Base-by-base conservation (phyloP, 2,113 vertebrate species). In the Grus americana region DNA sequence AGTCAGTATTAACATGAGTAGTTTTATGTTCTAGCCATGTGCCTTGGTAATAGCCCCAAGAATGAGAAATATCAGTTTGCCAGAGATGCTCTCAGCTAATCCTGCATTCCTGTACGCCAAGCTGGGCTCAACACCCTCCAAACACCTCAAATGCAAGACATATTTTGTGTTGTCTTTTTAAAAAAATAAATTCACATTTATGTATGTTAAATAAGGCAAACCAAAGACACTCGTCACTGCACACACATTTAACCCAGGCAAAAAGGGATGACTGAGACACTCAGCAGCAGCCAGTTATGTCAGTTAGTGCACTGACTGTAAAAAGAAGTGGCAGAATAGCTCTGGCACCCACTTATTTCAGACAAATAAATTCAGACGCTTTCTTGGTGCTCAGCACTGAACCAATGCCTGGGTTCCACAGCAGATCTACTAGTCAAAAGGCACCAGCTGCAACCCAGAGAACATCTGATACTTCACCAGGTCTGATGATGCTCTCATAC, bases 401-500 rank as follows among this genome's bases (percentile, higher is more conserved):
- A 59, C 47, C 79, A 70, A 17, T 30, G 40, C 27, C 49, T 17
- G 40, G 59, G 67, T 40, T 88, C 38, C 20, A 42, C 52, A 58
- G 58, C 58, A 85, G 47, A 88, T 54, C 80, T 66, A 52, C 76
- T 19, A 13, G 54, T 44, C 74, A 74, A 83, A 92, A 90, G 20
- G 92, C 52, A 93, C 36, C 84, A 93, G 46, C 82, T 88, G 81
- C 86, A 85, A 36, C 26, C 27, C n/a, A 5, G 58, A 79, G 54
- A 89, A 81, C 67, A 85, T 21, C 63, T 30, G 80, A 80, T 24
- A 71, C 80, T 71, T 81, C 55, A 32, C 49, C 59, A 92, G 54
- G 40, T 46, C 36, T 55, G 83, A 54, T 9, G 34, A 52, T 62
- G 50, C 63, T 71, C 65, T 66, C 66, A 20, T 19, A n/a, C 16